Evolutionary conservation across 2,113 vertebrate genomes (phyloP), one percentile per base, ranked within the genome.

Genomic region (Sinocyclocheilus grahami): DNA sequence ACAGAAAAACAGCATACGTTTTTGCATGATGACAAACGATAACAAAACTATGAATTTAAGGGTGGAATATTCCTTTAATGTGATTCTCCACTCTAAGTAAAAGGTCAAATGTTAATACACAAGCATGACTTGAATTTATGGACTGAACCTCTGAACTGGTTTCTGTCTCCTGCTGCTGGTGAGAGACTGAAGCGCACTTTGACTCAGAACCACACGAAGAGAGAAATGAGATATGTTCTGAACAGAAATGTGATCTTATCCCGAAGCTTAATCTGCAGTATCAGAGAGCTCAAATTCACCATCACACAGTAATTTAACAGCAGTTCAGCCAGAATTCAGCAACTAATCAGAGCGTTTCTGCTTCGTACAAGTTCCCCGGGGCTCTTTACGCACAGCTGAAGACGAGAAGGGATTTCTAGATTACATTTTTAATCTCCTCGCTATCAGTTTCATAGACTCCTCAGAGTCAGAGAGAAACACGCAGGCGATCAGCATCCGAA

Each of bases 241-340:
- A 62, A 8, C 20, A 78, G 55, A 78, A 62, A 63, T 48, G 16
- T 13, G 69, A 80, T 81, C 18, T 79, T 74, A 83, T 83, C 77
- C 78, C n/a, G 12, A 22, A 85, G 48, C 48, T 69, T 85, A 71
- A 83, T 86, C 83, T 87, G 63, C 51, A 37, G 74, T 82, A 87
- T 86, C 84, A 63, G 78, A 30, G 65, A 78, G 85, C 78, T 81
- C 46, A 82, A 51, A 71, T 71, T 82, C 46, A 55, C 37, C 81
- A 71, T 82, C 46, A 53, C 46, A 82, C 6, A 1, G 2, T 82
- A 51, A 82, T 53, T 82, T 71, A 82, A 82, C 79, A 53, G 27
- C 46, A 71, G 42, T 82, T 82, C 79, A 82, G 79, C 78, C 42
- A 48, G 74, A 78, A 78, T 78, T 78, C 76, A 78, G 76, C 14